phyloP scores from a whole-genome alignment of 64 coral and sea anemone genomes.

The Actinia equina region DNA sequence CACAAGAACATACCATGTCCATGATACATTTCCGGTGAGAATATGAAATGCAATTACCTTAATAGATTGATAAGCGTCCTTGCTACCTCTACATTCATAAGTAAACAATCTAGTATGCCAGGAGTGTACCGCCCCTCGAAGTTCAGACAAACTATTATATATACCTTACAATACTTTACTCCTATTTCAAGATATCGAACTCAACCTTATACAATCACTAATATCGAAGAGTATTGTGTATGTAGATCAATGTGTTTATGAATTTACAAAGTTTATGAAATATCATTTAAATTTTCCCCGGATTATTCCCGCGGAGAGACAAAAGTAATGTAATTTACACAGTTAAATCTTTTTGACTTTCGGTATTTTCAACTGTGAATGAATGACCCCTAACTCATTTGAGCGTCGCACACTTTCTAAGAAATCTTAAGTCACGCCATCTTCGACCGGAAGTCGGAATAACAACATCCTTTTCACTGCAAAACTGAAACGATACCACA shows the following conservation, averaged over 20 bases:
- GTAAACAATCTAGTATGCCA: background rate
- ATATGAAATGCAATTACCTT: background rate
- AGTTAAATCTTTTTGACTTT: background rate
- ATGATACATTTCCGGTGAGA: conserved; percentile 6
- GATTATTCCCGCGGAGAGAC: background rate
- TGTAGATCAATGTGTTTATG: background rate
- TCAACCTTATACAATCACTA: background rate
- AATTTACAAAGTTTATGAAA: background rate
- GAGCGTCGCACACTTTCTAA: background rate
- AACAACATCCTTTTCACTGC: conserved; percentile 14
- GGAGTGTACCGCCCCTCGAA: background rate
- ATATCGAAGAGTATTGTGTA: background rate
- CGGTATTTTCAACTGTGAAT: background rate
- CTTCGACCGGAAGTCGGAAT: background rate
- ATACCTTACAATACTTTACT: background rate
- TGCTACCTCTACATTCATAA: background rate
- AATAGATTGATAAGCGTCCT: background rate
- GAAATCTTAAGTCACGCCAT: background rate
- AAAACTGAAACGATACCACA: conserved; percentile 2
- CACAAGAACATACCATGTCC: background rate
- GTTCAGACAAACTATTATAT: background rate
- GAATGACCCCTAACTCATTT: background rate
- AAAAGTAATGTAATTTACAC: background rate
- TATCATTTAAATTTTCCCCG: background rate
- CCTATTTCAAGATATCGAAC: background rate